Evolutionary conservation across 2,113 vertebrate species (phyloP), one percentile per base, ranked within the genome.

Genomic region (Sphaerodactylus townsendi): DNA sequence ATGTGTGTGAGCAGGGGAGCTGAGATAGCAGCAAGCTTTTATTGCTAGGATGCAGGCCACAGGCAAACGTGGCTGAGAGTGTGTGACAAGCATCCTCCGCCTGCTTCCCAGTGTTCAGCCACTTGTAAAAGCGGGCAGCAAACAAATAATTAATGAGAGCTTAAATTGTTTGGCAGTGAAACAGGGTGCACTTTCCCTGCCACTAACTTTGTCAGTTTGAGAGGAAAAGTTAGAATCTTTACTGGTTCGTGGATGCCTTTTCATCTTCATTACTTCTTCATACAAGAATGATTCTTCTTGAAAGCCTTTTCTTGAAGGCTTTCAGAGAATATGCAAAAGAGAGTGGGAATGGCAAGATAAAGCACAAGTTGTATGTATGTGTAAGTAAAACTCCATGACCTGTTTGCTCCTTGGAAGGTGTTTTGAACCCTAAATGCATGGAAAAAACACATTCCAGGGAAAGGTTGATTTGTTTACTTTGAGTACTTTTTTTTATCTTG

Each of bases 291-390:
- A 65, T 48, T 7, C 75, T 71, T 21, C n/a, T n/a, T 17, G 50
- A n/a, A n/a, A n/a, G n/a, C n/a, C n/a, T 50, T 88, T 82, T 62
- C 71, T 70, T 77, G n/a, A 77, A 79, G 44, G 50, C 91, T 69
- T 89, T 86, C 21, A 84, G 65, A 9, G 86, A 84, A 86, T 79
- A 72, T 41, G 83, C 76, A 84, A 6, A 72, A 17, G 59, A 87
- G 83, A 80, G 5, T 68, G 91, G 86, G 88, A 93, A 87, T 89
- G 86, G 84, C 86, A 88, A 89, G 59, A 79, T 37, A 0, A 85
- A 87, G 78, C 56, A 62, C 56, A n/a, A 71, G 68, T 87, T 94
- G 11, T 87, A 89, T 48, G 44, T 4, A 71, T 86, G 56, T 84
- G 35, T 73, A 77, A 44, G 70, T 90, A 85, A 88, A 86, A 83